Base-by-base conservation (phyloP, 2,113 vertebrate species). In the Pogonocichla stellata region DNA sequence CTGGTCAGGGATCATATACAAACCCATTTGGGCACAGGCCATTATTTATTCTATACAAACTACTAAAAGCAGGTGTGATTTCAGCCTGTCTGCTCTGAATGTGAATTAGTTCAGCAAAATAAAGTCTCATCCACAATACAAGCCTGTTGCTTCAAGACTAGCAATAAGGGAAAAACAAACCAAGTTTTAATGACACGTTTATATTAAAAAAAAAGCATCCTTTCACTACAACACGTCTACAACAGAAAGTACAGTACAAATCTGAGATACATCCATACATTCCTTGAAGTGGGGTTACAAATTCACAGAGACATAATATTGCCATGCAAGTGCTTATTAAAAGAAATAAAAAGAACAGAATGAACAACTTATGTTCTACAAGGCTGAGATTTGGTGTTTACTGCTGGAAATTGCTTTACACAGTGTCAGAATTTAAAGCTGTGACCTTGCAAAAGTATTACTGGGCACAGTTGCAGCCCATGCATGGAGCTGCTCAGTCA, bases 61-160 rank as follows among this genome's bases (percentile, higher is more conserved):
- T 48, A n/a, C 72, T n/a, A 80, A 74, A 88, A 90, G 60, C 88
- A 92, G 82, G 69, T 93, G 85, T 81, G 80, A 88, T 61, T 90
- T 84, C 92, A 74, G 19, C 10, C 51, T 36, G 56, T 28, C 90
- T 73, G 48, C 60, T 42, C 72, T 53, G 75, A 70, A 90, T 48
- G 33, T 5, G 28, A 80, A 84, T 61, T 40, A 82, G 31, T 34
- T 73, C 47, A 86, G 66, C 6, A 48, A n/a, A 74, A 36, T 7
- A 34, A 78, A 81, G 28, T 43, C 69, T 57, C 50, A 75, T 19
- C 31, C 36, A 58, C 26, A 34, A 31, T 9, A 14, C 2, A 73
- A 86, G 9, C 17, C 47, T 72, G 13, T 8, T 85, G 19, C 34
- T 74, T 87, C 23, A 69, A 73, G 50, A 22, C 43, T 20, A 40